Conservation (phyloP, 2,113 vertebrate genomes). For the Phylloscopus trochiloides region DNA sequence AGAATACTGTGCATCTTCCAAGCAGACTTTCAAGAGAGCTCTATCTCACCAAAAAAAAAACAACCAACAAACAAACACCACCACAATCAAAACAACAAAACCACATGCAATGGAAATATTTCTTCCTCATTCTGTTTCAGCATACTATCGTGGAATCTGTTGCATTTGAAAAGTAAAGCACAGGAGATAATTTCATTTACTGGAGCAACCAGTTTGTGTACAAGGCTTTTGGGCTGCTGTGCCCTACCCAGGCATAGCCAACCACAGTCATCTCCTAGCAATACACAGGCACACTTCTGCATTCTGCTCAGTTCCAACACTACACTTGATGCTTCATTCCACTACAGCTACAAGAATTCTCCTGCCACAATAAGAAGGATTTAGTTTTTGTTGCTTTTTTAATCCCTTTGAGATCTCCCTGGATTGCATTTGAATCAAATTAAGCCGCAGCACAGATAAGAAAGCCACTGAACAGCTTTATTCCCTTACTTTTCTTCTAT, state of each 20-base stretch:
- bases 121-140: not conserved
- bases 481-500: not conserved
- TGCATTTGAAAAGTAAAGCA: not conserved
- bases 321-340: not conserved
- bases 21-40: not conserved
- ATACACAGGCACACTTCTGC: not conserved
- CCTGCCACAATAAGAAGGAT: not conserved
- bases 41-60: not conserved
- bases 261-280: not conserved
- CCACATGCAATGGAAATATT: not conserved
- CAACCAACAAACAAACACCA: not conserved
- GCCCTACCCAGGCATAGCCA: not conserved
- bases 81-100: not conserved
- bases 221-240: not conserved
- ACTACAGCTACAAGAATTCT: not conserved
- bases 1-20: not conserved
- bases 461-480: not conserved
- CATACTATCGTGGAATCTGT: fast-evolving
- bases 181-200: not conserved
- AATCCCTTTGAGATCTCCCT: not conserved
- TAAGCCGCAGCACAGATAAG: not conserved
- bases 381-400: not conserved
- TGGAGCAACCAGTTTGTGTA: not conserved
- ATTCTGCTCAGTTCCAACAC: not conserved
- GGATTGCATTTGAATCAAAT: not conserved